Evolutionary conservation across 2,797 vertebrate genomes (phyloP), one percentile per base, ranked within the genome.

Genomic region (Limosa lapponica): DNA sequence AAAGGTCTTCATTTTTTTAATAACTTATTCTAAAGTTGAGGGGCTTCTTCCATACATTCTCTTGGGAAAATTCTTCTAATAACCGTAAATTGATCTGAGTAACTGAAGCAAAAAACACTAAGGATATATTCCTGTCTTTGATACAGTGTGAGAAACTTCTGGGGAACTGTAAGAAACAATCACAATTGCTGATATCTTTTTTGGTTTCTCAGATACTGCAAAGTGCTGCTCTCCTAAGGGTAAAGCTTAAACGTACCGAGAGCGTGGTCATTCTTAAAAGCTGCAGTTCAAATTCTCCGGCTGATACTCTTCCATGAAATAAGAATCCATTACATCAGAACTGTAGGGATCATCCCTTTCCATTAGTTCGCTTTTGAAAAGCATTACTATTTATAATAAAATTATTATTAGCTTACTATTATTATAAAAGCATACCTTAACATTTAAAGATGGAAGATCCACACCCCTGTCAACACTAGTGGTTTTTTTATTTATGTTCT

Each of bases 401-500:
- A 59, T 36, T 27, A 67, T 72, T 43, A 44, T 5, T 62, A 54
- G 54, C 89, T 72, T 82, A 57, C n/a, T 57, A 34, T n/a, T 55
- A 82, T 27, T 0, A 79, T 7, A 51, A 52, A 75, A 91, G 16
- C 3, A 11, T 37, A 59, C 3, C 2, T 37, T n/a, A 78, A 28
- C 4, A 43, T 46, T 82, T 54, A 79, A 69, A 82, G 19, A 91
- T 3, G 4, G 78, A 93, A 82, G 92, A 87, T 66, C 19, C 11
- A 54, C 1, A 1, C 2, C 9, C 11, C 4, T 73, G 1, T 64
- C 13, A 62, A 65, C 13, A 48, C 2, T 55, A 73, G 7, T 30
- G 8, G 4, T 9, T 65, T 84, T 44, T 41, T 75, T 36, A 54
- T 36, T 65, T 59, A 89, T 41, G 41, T 57, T 19, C 8, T 89